A percentile compares a stretch with the other conserved stretches of the same genome.
phyloP scores from a whole-genome alignment of 1,140 invertebrate species.

The Melitaea cinxia region DNA sequence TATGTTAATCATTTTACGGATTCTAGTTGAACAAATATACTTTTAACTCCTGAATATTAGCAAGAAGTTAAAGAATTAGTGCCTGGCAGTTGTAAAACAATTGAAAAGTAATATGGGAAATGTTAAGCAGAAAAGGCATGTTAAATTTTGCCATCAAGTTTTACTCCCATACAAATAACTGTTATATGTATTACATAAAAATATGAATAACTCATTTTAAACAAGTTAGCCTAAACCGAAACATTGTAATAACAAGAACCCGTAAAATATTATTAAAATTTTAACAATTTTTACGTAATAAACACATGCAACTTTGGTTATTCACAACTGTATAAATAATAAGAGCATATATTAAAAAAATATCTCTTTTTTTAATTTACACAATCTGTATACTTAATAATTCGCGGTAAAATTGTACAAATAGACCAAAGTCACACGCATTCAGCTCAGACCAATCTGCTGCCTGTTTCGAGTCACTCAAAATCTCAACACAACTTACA shows the following conservation, averaged over 20 bases:
- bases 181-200: too few species aligned
- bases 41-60: too few species aligned
- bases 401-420: background rate
- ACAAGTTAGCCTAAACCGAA: background rate
- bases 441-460: background rate
- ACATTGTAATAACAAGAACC: background rate
- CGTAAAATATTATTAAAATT: background rate
- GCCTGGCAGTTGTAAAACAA: too few species aligned
- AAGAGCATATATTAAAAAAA: background rate
- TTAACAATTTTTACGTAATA: background rate
- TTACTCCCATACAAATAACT: too few species aligned
- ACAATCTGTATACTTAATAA: background rate
- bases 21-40: background rate
- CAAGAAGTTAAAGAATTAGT: too few species aligned
- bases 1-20: background rate
- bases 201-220: too few species aligned
- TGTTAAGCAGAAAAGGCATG: too few species aligned
- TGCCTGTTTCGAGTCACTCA: background rate
- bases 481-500: constrained; percentile 5
- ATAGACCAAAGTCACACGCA: constrained; percentile 4
- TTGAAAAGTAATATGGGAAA: too few species aligned
- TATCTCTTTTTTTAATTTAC: background rate
- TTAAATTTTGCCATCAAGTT: too few species aligned
- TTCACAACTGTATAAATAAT: background rate
- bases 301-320: background rate